Percentiles rank a stretch among this genome's conserved stretches.
Evolutionary conservation across 2,888 invertebrate species (phyloP).

Genomic region (Dicycla oo): DNA sequence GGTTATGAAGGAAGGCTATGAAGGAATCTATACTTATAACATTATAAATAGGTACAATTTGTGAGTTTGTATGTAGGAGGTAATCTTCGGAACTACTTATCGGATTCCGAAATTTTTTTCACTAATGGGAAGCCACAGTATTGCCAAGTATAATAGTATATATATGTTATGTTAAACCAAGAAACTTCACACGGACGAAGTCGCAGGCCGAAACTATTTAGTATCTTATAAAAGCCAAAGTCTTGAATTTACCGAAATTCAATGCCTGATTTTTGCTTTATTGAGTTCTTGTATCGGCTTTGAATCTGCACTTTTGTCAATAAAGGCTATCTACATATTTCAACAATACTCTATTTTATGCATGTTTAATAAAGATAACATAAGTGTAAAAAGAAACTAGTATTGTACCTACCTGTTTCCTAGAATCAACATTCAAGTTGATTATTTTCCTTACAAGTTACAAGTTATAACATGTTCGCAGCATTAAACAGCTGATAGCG

Average conservation of each 20-base stretch:
- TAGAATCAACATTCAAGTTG: slow-evolving; percentile 23
- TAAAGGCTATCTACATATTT: slow-evolving; percentile 6
- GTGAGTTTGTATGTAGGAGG: too few relatives aligned
- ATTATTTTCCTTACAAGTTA: slow-evolving; percentile 49
- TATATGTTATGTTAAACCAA: too few relatives aligned
- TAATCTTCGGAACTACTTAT: too few relatives aligned
- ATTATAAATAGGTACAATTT: too few relatives aligned
- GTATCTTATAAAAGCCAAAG: too few relatives aligned
- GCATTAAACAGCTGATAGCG: slow-evolving; percentile 33
- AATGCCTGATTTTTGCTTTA: not conserved
- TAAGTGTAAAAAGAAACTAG: slow-evolving; percentile 18
- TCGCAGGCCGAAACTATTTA: too few relatives aligned
- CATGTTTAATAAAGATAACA: slow-evolving; percentile 7
- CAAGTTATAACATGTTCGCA: slow-evolving; percentile 51
- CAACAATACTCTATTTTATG: slow-evolving; percentile 16
- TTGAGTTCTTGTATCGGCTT: not conserved
- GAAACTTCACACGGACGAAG: too few relatives aligned
- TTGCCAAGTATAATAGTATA: too few relatives aligned
- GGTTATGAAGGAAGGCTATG: too few relatives aligned
- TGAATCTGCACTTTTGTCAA: not conserved
- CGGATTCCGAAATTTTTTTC: too few relatives aligned
- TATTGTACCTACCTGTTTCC: slow-evolving; percentile 30
- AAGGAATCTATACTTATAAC: too few relatives aligned
- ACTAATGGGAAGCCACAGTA: too few relatives aligned
- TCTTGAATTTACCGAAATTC: not conserved